phyloP scores from a whole-genome alignment of 2,797 vertebrate genomes.

The Spheniscus humboldti region DNA sequence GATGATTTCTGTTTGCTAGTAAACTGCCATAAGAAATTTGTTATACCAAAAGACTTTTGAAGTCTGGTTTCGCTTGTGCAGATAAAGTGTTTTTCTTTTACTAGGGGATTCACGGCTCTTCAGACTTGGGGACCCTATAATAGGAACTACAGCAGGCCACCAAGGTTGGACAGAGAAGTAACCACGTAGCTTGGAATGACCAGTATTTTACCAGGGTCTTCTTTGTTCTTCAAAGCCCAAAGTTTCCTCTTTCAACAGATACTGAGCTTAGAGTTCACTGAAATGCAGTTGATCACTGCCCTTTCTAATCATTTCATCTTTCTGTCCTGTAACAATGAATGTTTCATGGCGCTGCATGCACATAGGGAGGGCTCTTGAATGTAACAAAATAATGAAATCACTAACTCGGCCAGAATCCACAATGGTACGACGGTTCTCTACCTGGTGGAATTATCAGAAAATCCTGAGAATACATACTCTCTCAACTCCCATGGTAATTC shows the following conservation, averaged over 20 bases:
- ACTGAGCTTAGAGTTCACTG: background rate
- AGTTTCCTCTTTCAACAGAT: background rate
- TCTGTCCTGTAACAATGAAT: background rate
- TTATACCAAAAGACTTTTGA: background rate
- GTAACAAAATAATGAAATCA: background rate
- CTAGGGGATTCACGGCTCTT: background rate
- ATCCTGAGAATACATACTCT: background rate
- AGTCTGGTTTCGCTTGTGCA: background rate
- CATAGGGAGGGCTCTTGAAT: background rate
- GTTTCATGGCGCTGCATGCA: background rate
- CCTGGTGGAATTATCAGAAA: background rate
- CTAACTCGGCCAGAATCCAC: background rate
- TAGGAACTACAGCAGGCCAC: background rate
- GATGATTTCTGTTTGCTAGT: background rate
- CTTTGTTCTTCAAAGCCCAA: background rate
- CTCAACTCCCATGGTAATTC: background rate
- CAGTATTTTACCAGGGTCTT: background rate
- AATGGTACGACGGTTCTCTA: rapidly evolving
- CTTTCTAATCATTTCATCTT: background rate
- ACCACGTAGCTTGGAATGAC: background rate
- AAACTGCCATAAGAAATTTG: background rate
- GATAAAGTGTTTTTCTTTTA: background rate
- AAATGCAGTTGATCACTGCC: background rate
- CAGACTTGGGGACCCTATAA: background rate
- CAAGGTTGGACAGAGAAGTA: no score